Evolutionary conservation across 2,113 vertebrate species (phyloP), one percentile per base, ranked within the genome.

Genomic region (Melanotaenia duboulayi): DNA sequence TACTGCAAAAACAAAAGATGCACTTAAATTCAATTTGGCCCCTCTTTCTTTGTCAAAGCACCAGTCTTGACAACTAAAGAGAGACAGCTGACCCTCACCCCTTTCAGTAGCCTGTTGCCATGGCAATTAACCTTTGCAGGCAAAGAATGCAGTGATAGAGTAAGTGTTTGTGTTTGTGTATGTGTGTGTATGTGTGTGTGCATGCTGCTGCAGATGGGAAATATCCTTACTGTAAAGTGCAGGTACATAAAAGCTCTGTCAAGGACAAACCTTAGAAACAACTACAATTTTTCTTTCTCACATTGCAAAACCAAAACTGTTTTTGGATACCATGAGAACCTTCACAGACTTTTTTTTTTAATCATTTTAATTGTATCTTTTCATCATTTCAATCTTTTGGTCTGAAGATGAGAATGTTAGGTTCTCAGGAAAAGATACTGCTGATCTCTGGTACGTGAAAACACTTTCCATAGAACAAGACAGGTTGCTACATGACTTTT

Each of bases 41-140:
- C 19, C 12, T 52, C 57, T 79, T 55, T 60, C n/a, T 55, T 24
- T 16, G 56, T 78, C 50, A 39, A 16, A 65, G 68, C 54, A 20
- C 51, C 51, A 74, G 58, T 65, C 59, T 48, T 73, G 72, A 57
- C 42, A 61, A 65, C 67, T 76, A 77, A 81, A 87, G 80, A 52
- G 37, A 79, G 20, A 65, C 66, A 82, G 58, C 74, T 84, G 82
- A 86, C 81, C 82, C 79, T 66, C 50, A 11, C 35, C 78, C 65
- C 55, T 75, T 79, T 85, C 80, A 75, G 76, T 62, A 68, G 51
- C 42, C 60, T 28, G 84, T 86, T 89, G 80, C 87, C 82, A 89
- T 87, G 74, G 86, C 77, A 86, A 90, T 90, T 87, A 83, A 76
- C 82, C 82, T 81, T 66, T 55, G 60, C 10, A 23, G 73, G 60